Evolutionary conservation across 2,113 vertebrate species (phyloP).

Genomic region (Numenius arquata): DNA sequence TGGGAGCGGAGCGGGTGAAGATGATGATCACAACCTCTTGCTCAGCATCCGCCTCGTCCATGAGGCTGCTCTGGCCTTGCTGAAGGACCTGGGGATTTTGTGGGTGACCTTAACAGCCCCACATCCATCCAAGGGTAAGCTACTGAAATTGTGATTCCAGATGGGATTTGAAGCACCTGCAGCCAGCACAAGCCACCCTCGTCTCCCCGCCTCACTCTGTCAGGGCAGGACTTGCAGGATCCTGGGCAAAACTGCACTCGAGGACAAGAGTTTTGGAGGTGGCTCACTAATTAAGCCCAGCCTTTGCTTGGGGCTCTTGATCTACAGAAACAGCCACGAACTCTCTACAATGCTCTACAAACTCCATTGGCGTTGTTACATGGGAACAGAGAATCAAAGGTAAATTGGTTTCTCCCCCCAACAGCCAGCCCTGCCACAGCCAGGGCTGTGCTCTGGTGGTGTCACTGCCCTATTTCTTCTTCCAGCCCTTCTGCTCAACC

Average conservation of each 20-base stretch:
- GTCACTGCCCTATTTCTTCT: background rate
- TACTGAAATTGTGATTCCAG: accelerated
- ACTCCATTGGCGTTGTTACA: accelerated
- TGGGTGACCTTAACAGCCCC: background rate
- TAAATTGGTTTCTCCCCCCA: background rate
- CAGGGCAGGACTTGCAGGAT: background rate
- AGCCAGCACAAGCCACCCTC: background rate
- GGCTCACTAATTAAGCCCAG: background rate
- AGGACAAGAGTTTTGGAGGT: background rate
- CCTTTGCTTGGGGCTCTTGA: background rate
- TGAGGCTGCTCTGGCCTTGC: background rate
- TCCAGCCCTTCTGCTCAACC: background rate
- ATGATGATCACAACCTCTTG: background rate
- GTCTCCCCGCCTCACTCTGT: background rate
- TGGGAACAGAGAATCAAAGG: background rate
- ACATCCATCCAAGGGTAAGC: background rate
- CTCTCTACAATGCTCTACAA: background rate
- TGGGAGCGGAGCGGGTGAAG: accelerated
- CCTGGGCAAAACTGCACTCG: background rate
- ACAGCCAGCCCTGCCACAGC: background rate
- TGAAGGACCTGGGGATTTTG: background rate
- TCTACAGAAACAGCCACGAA: background rate
- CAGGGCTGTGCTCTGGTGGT: background rate
- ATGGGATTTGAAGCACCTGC: background rate
- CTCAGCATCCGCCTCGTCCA: accelerated